Base-by-base conservation (phyloP, 2,888 invertebrate species). In the Acheta domesticus region DNA sequence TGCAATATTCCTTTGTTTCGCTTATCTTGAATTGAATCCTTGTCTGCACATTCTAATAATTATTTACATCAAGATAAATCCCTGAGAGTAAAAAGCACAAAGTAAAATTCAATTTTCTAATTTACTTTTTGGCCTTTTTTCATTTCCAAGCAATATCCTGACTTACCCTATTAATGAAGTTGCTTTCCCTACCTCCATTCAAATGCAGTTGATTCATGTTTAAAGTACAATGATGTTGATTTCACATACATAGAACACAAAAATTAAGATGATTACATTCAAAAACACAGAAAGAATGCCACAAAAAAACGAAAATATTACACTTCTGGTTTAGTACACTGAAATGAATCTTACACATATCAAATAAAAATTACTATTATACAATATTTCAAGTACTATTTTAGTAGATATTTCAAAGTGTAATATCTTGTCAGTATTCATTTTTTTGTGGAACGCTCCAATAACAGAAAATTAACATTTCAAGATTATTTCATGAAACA, bases 21-120 rank as follows among this genome's bases (percentile, higher is more conserved):
- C 36, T 36, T 8, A 36, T 36, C 36, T 36, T 36, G 36, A 36
- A 48, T 77, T 77, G 62, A 77, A n/a, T 73, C 62, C 77, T 77
- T 77, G 49, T 50, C 77, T 73, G n/a, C 73, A 77, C 77, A 62
- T 73, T 77, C 36, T 50, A 62, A 62, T 62, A 36, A 77, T 36
- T 77, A 77, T 77, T 19, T 77, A 77, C 77, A 77, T 62, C 36
- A 23, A 77, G 77, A 62, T 23, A 77, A 62, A 62, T 77, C 77
- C 77, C 77, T 78, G 73, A 78, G 74, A 78, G 78, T 74, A 73
- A 78, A 78, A 78, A 78, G 78, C 78, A 74, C 78, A 49, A 78
- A 78, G 78, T 21, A 74, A 78, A 48, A 78, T 36, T 36, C 36
- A 36, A 36, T 36, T 36, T 36, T 36, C 36, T 36, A 36, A 36